Evolutionary conservation across 2,113 vertebrate genomes (phyloP), one percentile per base, ranked within the genome.

Genomic region (Hippocampus zosterae): DNA sequence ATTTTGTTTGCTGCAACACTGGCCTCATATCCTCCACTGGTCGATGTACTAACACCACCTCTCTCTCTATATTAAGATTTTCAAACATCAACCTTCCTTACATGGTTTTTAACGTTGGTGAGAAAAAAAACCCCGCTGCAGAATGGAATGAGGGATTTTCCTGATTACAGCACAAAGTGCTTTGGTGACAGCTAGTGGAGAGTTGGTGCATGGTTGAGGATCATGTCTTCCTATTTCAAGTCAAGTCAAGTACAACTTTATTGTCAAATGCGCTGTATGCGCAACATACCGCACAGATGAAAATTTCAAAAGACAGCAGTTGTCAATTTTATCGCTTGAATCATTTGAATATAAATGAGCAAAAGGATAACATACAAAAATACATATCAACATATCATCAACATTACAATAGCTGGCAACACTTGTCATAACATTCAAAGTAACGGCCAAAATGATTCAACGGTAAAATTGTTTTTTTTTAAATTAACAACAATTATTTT

Each of bases 161-260:
- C 57, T 25, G 25, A 61, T 67, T 44, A 75, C 63, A 25, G 70
- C 68, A 64, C 13, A 60, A 12, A 70, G 81, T 71, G 64, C 85
- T 86, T 88, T 87, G 71, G 83, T 89, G 90, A 91, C 87, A 88
- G 85, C 92, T 80, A 84, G 88, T 91, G 92, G 90, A 76, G 61
- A 70, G 66, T 77, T 12, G 27, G 67, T 44, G 65, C 50, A 65
- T 62, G 65, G 41, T 65, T 63, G 10, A 46, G 25, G 15, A 40
- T 50, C 53, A 57, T 57, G 3, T 5, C 2, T 21, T 19, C 46
- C 29, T 27, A 16, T 11, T 66, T 42, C 3, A 3, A 21, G 18
- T 42, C 3, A 3, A 21, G 18, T 37, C 33, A 37, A 37, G 33
- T 37, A 37, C 33, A 37, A 37, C 33, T 37, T 37, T 37, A 37